A percentile compares a stretch with the other conserved stretches of the same genome.
Evolutionary conservation across 1,140 invertebrate genomes (phyloP).

Genomic region (Laodelphax striatellus): DNA sequence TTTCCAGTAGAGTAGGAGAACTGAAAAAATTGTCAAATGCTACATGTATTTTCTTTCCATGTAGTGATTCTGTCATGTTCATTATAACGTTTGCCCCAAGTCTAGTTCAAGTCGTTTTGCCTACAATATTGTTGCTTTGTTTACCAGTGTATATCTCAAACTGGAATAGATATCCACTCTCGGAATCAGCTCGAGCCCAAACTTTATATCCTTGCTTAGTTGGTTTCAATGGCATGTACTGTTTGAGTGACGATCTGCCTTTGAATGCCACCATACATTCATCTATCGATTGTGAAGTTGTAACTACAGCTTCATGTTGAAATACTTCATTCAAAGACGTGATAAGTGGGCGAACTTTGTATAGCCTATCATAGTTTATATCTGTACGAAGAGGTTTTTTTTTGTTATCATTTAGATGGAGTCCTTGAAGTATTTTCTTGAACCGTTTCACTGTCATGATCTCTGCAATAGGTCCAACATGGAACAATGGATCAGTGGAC

Average conservation of each 20-base stretch:
- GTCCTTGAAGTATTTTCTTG: neutral
- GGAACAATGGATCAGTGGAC: neutral
- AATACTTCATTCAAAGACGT: neutral
- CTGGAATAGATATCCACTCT: conserved; percentile 22
- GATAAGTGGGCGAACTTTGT: neutral
- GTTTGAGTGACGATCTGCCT: conserved; percentile 24
- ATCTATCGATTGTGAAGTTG: neutral
- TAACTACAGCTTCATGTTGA: neutral
- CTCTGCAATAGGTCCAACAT: neutral
- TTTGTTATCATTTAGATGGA: conserved; percentile 8
- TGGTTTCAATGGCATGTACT: conserved; percentile 28
- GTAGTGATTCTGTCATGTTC: neutral
- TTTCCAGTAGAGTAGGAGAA: neutral
- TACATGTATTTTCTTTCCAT: neutral
- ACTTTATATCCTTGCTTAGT: conserved; percentile 29
- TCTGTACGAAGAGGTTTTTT: conserved; percentile 1
- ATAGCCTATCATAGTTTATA: neutral
- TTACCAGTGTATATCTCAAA: conserved; percentile 24
- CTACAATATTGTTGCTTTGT: neutral
- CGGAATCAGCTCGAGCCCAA: conserved; percentile 23
- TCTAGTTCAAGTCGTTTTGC: too few species aligned
- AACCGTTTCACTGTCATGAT: conserved; percentile 4
- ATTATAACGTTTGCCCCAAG: neutral
- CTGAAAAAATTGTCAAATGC: neutral
- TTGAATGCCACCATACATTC: conserved; percentile 20